Evolutionary conservation across 2,113 vertebrate species (phyloP).

Genomic region (Hippocampus mohnikei): DNA sequence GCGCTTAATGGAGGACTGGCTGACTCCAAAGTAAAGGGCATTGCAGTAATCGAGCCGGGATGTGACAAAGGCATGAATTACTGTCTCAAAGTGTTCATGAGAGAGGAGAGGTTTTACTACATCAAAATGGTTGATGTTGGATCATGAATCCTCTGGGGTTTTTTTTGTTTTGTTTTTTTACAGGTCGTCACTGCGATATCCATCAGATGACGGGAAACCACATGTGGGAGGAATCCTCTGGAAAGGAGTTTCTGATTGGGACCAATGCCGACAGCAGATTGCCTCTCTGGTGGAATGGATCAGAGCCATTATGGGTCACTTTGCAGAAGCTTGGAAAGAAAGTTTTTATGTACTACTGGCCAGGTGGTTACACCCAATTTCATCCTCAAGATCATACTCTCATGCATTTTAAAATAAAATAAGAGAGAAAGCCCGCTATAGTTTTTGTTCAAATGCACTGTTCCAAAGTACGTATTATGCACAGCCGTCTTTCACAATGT

Average conservation of each 20-base stretch:
- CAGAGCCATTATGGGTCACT: slow-evolving; percentile 92
- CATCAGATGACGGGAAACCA: slow-evolving; percentile 95
- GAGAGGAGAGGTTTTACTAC: too few relatives aligned
- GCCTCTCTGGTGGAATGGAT: slow-evolving; percentile 92
- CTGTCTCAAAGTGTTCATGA: too few relatives aligned
- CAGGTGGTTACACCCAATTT: slow-evolving; percentile 70
- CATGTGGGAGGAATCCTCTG: slow-evolving; percentile 86
- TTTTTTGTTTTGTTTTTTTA: neutral
- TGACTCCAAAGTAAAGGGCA: too few relatives aligned
- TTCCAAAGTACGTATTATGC: too few relatives aligned
- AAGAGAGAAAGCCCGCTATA: too few relatives aligned
- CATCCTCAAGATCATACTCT: neutral
- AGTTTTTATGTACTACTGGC: slow-evolving; percentile 94
- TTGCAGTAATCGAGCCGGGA: too few relatives aligned
- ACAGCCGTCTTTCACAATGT: too few relatives aligned
- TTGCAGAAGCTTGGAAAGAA: slow-evolving; percentile 82
- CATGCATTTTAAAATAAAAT: too few relatives aligned
- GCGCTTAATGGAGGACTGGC: too few relatives aligned
- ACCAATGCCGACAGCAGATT: slow-evolving; percentile 82
- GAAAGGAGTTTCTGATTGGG: slow-evolving; percentile 86
- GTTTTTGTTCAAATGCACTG: too few relatives aligned
- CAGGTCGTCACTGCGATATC: slow-evolving; percentile 85
- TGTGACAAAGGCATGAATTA: too few relatives aligned
- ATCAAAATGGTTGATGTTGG: neutral
- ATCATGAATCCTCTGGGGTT: neutral